A percentile compares a stretch with the other conserved stretches of the same genome.
These are phyloP conservation scores for Panthera leo DNA, from an alignment of 2,113 vertebrate species.

Conservation along the genomic window DNA sequence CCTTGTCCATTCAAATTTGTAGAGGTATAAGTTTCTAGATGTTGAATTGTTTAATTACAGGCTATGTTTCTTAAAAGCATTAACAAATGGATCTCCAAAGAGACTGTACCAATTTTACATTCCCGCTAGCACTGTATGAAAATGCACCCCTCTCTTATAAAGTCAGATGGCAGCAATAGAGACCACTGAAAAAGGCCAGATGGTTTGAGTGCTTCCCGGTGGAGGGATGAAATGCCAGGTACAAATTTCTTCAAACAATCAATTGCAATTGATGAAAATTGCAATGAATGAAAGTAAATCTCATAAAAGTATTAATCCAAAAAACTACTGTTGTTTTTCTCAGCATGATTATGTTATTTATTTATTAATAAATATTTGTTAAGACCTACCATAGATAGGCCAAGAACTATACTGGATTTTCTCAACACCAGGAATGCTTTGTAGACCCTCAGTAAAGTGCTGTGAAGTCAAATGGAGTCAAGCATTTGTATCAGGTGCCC, in stretches of 20 bases:
- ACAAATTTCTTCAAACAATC: not conserved
- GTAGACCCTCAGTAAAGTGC: not conserved
- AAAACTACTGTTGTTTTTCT: constrained; percentile 10
- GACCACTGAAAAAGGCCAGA: not conserved
- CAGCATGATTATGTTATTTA: not conserved
- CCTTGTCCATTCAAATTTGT: constrained; percentile 12
- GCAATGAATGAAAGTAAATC: not conserved
- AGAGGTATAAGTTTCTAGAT: not conserved
- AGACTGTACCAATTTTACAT: not conserved
- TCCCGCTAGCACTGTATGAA: not conserved
- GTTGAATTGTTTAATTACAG: constrained; percentile 15
- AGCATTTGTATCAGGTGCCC: not conserved
- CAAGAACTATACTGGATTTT: not conserved
- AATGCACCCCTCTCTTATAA: not conserved
- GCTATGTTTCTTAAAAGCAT: not conserved
- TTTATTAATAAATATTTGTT: not conserved
- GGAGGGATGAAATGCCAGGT: not conserved
- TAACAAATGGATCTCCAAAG: constrained; percentile 24
- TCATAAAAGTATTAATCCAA: not conserved
- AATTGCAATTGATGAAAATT: not conserved
- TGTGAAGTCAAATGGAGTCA: not conserved
- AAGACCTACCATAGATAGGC: not conserved
- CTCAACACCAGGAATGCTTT: not conserved
- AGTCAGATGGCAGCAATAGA: not conserved
- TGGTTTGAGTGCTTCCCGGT: not conserved